These are phyloP conservation scores for Montipora capitata DNA, from an alignment of 92 coral and sea anemone species.

Conservation along the genomic window DNA sequence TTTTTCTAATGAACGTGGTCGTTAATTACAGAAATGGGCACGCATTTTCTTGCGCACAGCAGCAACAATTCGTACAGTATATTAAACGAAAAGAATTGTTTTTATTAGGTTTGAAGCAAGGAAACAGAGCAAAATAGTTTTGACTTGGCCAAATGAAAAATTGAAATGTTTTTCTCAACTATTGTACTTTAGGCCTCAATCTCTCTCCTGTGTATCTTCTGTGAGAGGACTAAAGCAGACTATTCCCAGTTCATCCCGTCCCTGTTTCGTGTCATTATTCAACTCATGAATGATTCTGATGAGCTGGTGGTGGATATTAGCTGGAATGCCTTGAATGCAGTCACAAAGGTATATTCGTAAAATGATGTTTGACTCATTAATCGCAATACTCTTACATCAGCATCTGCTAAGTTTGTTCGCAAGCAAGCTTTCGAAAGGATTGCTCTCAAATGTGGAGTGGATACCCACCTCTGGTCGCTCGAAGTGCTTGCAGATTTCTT, in stretches of 20 bases:
- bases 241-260: conserved; percentile 76
- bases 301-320: conserved; percentile 81
- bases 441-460: too few relatives aligned
- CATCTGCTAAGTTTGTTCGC: not conserved
- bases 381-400: not conserved
- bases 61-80: too few relatives aligned
- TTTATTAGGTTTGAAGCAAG: too few relatives aligned
- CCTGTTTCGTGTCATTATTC: conserved; percentile 75
- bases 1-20: too few relatives aligned
- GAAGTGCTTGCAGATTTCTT: too few relatives aligned
- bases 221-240: conserved; percentile 82
- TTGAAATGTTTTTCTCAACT: not conserved
- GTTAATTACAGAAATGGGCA: too few relatives aligned
- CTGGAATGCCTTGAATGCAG: conserved; percentile 85
- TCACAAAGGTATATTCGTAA: conserved; percentile 74
- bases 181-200: conserved; percentile 75
- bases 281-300: conserved; percentile 83
- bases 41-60: too few relatives aligned
- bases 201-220: conserved; percentile 78
- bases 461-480: too few relatives aligned
- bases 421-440: not conserved
- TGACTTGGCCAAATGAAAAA: not conserved
- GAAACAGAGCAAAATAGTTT: too few relatives aligned
- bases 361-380: not conserved
- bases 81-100: too few relatives aligned